A percentile compares a stretch with the other conserved stretches of the same genome.
These are phyloP conservation scores for Micrasema minimum DNA, from an alignment of 1,140 invertebrate genomes.

Conservation along the genomic window DNA sequence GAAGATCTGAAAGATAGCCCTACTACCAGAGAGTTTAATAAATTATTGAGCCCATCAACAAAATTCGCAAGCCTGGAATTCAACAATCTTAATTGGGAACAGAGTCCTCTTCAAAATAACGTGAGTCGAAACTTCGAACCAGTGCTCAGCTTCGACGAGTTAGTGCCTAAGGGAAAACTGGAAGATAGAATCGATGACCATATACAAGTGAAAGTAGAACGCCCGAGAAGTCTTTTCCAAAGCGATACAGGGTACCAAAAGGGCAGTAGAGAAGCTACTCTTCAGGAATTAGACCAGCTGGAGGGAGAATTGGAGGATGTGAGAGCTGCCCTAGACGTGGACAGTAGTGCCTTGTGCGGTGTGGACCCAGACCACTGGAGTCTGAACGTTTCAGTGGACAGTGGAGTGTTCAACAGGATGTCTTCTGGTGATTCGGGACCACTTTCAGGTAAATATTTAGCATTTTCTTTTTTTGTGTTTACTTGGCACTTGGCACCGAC, in stretches of 20 bases:
- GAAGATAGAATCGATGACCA: conserved; percentile 6
- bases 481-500: too few relatives aligned
- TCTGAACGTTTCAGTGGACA: conserved; percentile 67
- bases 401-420: conserved; percentile 68
- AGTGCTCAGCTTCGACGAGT: conserved; percentile 23
- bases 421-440: conserved; percentile 68
- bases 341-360: conserved; percentile 61
- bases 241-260: conserved; percentile 29
- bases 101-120: not conserved
- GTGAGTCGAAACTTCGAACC: conserved; percentile 21
- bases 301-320: conserved; percentile 66
- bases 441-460: conserved; percentile 64
- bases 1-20: conserved; percentile 44
- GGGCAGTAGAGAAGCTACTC: conserved; percentile 40
- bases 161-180: conserved; percentile 1
- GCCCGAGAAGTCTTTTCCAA: conserved; percentile 45
- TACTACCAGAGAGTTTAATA: conserved; percentile 44
- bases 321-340: conserved; percentile 63
- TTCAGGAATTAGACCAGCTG: conserved; percentile 60
- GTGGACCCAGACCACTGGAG: conserved; percentile 65
- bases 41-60: conserved; percentile 30
- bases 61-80: conserved; percentile 15
- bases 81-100: conserved; percentile 24
- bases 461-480: too few relatives aligned
- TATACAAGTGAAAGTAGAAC: conserved; percentile 17